Conservation (phyloP, 37 sponge, comb jelly and placozoan species). For the Halichondria panicea region DNA sequence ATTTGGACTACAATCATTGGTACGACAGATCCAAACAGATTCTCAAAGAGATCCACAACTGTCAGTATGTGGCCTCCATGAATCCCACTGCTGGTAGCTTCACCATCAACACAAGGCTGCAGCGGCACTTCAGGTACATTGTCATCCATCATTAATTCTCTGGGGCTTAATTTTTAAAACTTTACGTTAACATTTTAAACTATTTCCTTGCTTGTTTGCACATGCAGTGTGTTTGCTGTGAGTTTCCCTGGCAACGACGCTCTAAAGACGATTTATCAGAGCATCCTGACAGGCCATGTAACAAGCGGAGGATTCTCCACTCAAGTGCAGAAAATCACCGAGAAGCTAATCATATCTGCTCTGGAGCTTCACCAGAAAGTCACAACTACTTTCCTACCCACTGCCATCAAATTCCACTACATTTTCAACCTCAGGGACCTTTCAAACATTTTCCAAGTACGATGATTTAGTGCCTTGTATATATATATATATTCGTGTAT, state of each 20-base stretch:
- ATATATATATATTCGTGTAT: not conserved
- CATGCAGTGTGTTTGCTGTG: slow-evolving; percentile 82
- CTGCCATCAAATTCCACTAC: slow-evolving; percentile 99
- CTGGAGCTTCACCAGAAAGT: slow-evolving; percentile 88
- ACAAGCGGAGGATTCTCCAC: slow-evolving; percentile 62
- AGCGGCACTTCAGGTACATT: slow-evolving; percentile 84
- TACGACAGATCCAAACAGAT: slow-evolving; percentile 91
- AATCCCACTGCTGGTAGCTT: slow-evolving; percentile 99
- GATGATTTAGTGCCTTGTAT: not conserved
- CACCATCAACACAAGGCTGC: slow-evolving; percentile 96
- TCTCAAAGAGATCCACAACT: slow-evolving; percentile 92
- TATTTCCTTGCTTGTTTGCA: not conserved
- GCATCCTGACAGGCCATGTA: slow-evolving; percentile 85
- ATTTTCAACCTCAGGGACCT: slow-evolving; percentile 98
- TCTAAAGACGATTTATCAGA: slow-evolving; percentile 84
- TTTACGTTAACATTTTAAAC: not conserved
- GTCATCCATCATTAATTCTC: not conserved
- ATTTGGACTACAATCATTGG: slow-evolving; percentile 97
- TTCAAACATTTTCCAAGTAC: slow-evolving; percentile 95
- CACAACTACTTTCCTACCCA: slow-evolving; percentile 92
- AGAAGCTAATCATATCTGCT: slow-evolving; percentile 82
- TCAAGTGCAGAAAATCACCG: slow-evolving; percentile 59
- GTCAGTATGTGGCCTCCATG: slow-evolving; percentile 97
- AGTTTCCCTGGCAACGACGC: slow-evolving; percentile 83
- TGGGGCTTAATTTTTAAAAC: not conserved